Base-by-base conservation (phyloP, 2,888 invertebrate species). In the Clostera curtula region DNA sequence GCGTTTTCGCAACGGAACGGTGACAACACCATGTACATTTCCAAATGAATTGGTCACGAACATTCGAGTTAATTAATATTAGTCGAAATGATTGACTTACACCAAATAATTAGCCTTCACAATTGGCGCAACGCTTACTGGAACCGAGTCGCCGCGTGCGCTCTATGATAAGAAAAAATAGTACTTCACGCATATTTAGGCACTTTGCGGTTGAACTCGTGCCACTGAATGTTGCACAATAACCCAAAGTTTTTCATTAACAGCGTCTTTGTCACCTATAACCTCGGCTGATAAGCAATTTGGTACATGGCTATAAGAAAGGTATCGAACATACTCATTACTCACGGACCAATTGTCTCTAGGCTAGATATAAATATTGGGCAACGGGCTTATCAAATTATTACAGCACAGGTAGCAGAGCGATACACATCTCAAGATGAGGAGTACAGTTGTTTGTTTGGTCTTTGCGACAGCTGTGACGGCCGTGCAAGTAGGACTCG, bases 331-430 rank as follows among this genome's bases (percentile, higher is more conserved):
- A 64, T 56, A 70, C 65, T 69, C 73, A 72, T 60, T 56, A 70
- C 65, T 69, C 73, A 72, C 61, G 71, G 73, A 58, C 67, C 66
- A 73, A 56, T 72, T 69, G 69, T 66, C 67, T 71, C 54, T 58
- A 59, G 54, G 41, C 49, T 56, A 49, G 69, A 75, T 83, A 83
- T 83, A 83, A 79, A 82, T 80, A 75, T 82, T 79, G 75, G 53
- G 72, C 60, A 80, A 80, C 61, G 50, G 60, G 63, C 61, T 69
- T 64, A 67, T 62, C 48, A 69, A 69, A 75, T 67, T 79, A 80
- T 79, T 65, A 67, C 64, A 57, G 61, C 58, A 69, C 65, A 51
- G 63, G 50, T 58, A 49, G 57, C 50, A 51, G 67, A 41, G 39
- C 62, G 46, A 57, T 49, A 52, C 59, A 76, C 74, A 74, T 57